Evolutionary conservation across 2,797 vertebrate species (phyloP).

Genomic region (Anomalospiza imberbis): DNA sequence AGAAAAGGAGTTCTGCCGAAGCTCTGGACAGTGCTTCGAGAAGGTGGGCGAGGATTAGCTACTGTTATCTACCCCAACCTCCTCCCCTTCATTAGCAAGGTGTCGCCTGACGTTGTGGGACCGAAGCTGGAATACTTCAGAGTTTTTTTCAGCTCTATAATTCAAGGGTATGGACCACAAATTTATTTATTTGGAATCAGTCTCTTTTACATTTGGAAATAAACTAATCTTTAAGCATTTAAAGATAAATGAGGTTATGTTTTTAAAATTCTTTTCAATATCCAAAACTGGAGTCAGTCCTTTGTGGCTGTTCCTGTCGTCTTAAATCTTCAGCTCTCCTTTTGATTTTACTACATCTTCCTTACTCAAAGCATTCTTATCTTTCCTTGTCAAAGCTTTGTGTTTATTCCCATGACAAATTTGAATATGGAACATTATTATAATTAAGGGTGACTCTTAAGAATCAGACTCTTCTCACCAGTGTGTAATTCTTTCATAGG

Average conservation of each 20-base stretch:
- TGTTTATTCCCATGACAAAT: not conserved
- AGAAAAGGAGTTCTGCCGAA: constrained; percentile 93
- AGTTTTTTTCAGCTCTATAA: constrained; percentile 83
- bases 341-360: not conserved
- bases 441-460: not conserved
- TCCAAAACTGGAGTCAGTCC: not conserved
- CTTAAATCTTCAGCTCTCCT: not conserved
- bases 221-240: not conserved
- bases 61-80: constrained; percentile 89
- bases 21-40: constrained; percentile 86
- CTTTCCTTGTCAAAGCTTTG: not conserved
- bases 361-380: not conserved
- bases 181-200: not conserved
- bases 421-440: not conserved
- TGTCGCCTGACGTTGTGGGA: constrained; percentile 82
- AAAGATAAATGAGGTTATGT: not conserved
- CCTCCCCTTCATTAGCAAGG: constrained; percentile 91
- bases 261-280: not conserved
- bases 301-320: not conserved
- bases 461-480: not conserved
- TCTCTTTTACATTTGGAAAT: not conserved
- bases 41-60: constrained; percentile 90
- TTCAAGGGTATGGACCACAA: constrained; percentile 82
- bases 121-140: constrained; percentile 86
- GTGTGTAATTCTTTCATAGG: not conserved